A percentile compares a stretch with the other conserved stretches of the same genome.
These are phyloP conservation scores for Natator depressus DNA, from an alignment of 2,113 vertebrate species.

Conservation along the genomic window DNA sequence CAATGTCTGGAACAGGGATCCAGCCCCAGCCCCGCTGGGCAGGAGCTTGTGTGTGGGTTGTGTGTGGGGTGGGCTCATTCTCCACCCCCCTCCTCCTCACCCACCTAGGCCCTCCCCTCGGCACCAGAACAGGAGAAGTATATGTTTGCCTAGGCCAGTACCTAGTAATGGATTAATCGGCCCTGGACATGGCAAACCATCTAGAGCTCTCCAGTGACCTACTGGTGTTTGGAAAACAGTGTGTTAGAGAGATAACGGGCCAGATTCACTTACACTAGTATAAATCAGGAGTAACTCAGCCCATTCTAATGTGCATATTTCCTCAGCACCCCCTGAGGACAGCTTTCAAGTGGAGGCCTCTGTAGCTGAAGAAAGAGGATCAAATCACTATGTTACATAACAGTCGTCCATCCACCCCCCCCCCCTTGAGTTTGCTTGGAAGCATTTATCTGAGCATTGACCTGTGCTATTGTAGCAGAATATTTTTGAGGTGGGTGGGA, in stretches of 20 bases:
- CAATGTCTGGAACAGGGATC: not conserved
- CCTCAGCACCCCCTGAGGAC: not conserved
- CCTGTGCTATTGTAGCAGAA: rapidly evolving
- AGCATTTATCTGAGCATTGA: rapidly evolving
- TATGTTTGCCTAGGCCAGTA: not conserved
- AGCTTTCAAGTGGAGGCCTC: not conserved
- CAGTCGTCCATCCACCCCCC: not conserved
- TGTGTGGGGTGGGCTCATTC: not conserved
- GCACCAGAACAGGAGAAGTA: not conserved
- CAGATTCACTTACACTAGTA: not conserved
- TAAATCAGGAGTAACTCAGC: not conserved
- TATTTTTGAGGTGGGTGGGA: not conserved
- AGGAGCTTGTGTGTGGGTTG: not conserved
- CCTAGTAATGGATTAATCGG: not conserved
- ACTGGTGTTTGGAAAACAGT: not conserved
- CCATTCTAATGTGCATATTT: rapidly evolving
- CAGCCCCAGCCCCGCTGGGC: not conserved
- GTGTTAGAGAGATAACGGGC: not conserved
- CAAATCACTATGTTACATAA: not conserved
- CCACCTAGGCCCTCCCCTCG: not conserved
- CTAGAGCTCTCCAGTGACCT: not conserved
- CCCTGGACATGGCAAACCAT: not conserved
- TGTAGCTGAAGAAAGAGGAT: rapidly evolving
- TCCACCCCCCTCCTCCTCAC: not conserved
- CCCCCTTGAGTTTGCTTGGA: not conserved